phyloP scores from a whole-genome alignment of 2,113 vertebrate species.

The Felis catus region F.catus_Fca126_mat1.0 CM031420.1:54712501-54713000 shows the following conservation, averaged over 20 bases:
- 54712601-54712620: not conserved
- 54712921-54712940: too few species aligned
- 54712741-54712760: not conserved
- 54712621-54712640: too few species aligned
- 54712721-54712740: not conserved
- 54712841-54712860: too few species aligned
- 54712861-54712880: too few species aligned
- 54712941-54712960: too few species aligned
- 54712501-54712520: constrained; percentile 30
- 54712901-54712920: too few species aligned
- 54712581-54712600: not conserved
- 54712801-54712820: too few species aligned
- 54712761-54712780: not conserved
- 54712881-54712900: too few species aligned
- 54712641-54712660: not conserved
- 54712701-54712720: not conserved
- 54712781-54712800: too few species aligned
- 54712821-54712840: too few species aligned
- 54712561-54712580: constrained; percentile 50
- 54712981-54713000: too few species aligned
- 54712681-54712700: not conserved
- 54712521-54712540: not conserved
- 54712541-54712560: constrained; percentile 44
- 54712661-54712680: not conserved
- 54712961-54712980: too few species aligned